A percentile compares a stretch with the other conserved stretches of the same genome.
phyloP scores from a whole-genome alignment of 2,888 invertebrate genomes.

The Yponomeuta evonymella region DNA sequence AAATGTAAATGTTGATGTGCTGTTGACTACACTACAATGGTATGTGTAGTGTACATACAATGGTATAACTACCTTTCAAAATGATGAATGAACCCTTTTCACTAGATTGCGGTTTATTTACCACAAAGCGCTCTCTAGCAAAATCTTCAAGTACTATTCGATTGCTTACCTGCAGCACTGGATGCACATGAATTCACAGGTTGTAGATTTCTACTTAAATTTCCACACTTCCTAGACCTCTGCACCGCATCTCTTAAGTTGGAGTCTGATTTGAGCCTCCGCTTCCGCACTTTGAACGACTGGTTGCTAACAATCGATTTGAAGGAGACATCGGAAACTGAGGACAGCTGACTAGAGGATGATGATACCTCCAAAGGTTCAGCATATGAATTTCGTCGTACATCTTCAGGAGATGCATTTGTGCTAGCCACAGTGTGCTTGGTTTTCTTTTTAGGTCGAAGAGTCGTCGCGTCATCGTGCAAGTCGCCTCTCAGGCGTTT shows the following conservation, averaged over 20 bases:
- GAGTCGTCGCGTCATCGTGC: slow-evolving; percentile 39
- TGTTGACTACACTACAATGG: too few species aligned
- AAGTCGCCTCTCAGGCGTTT: slow-evolving; percentile 52
- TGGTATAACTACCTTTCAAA: too few species aligned
- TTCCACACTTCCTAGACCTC: slow-evolving; percentile 43
- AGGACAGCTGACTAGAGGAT: background rate
- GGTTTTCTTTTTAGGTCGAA: slow-evolving; percentile 51
- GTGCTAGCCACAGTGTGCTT: slow-evolving; percentile 46
- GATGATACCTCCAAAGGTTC: background rate
- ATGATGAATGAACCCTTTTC: too few species aligned
- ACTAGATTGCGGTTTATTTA: too few species aligned
- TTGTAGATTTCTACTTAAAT: slow-evolving; percentile 29
- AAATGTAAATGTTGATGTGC: too few species aligned
- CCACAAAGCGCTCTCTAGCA: too few species aligned
- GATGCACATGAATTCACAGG: slow-evolving; percentile 34
- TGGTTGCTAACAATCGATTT: slow-evolving; percentile 59
- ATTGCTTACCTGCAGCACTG: slow-evolving; percentile 34
- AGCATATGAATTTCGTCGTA: background rate
- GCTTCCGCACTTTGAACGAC: slow-evolving; percentile 56
- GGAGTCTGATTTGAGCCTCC: slow-evolving; percentile 54
- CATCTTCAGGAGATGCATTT: background rate
- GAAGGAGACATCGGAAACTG: slow-evolving; percentile 51
- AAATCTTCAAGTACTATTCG: too few species aligned
- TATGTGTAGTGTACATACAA: too few species aligned
- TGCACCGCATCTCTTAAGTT: slow-evolving; percentile 53